Percentiles rank a stretch among this genome's conserved stretches.
Evolutionary conservation across 2,888 invertebrate species (phyloP).

Genomic region (Yponomeuta plumbellus): DNA sequence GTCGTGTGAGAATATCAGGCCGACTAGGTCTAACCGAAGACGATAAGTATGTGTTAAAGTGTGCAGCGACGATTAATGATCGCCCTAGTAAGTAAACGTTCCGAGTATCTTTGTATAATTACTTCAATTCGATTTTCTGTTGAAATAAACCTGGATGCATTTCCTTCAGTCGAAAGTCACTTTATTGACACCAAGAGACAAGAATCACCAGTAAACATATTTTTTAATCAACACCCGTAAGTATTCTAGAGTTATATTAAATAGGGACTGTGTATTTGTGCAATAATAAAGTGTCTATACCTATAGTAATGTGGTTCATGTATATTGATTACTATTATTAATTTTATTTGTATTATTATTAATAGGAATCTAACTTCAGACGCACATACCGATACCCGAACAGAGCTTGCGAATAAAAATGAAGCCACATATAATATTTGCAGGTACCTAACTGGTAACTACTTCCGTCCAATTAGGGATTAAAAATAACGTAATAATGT

Average conservation of each 20-base stretch:
- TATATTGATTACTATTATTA: background rate
- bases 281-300: background rate
- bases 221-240: background rate
- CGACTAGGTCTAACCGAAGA: slow-evolving; percentile 48
- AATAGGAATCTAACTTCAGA: background rate
- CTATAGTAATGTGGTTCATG: no score
- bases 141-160: background rate
- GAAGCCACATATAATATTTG: background rate
- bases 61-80: slow-evolving; percentile 51
- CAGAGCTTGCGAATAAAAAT: background rate
- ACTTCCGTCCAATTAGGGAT: no score
- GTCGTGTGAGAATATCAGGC: slow-evolving; percentile 49
- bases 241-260: background rate
- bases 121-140: no score
- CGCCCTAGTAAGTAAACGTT: slow-evolving; percentile 39
- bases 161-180: background rate
- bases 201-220: background rate
- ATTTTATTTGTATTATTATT: background rate
- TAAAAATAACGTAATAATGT: no score
- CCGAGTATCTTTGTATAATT: no score
- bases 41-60: slow-evolving; percentile 52
- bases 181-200: background rate
- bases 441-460: background rate
- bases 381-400: background rate
- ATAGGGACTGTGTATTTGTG: background rate